Percentiles rank a stretch among this genome's conserved stretches.
Conservation (phyloP, 2,113 vertebrate genomes). For the Holacanthus passer region DNA sequence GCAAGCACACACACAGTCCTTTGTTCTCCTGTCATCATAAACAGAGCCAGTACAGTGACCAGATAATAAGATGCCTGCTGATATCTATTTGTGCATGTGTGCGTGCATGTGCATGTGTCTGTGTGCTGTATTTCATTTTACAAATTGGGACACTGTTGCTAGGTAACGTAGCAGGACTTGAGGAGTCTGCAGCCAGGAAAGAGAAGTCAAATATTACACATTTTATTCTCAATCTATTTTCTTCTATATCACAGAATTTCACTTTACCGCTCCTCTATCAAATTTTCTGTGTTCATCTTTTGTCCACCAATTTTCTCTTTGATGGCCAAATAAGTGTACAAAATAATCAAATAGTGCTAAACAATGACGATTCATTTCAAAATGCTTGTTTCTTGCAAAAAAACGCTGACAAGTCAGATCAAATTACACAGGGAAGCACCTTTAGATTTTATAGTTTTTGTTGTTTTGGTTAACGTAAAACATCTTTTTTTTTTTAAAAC, state of each 20-base stretch:
- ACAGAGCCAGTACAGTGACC: slow-evolving; percentile 35
- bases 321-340: neutral
- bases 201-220: slow-evolving; percentile 38
- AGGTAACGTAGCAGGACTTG: slow-evolving; percentile 64
- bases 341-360: neutral
- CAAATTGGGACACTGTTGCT: slow-evolving; percentile 72
- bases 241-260: neutral
- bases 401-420: neutral
- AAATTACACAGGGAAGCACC: too few relatives aligned
- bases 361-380: neutral
- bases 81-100: slow-evolving; percentile 23
- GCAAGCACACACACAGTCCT: neutral
- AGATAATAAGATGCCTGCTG: slow-evolving; percentile 52
- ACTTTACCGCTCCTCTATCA: neutral
- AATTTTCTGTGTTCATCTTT: neutral
- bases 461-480: too few relatives aligned
- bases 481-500: too few relatives aligned
- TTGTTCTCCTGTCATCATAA: slow-evolving; percentile 48
- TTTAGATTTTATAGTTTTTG: too few relatives aligned
- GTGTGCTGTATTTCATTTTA: slow-evolving; percentile 47
- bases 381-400: neutral
- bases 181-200: slow-evolving; percentile 31
- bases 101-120: slow-evolving; percentile 24
- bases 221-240: neutral
- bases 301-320: neutral